Evolutionary conservation across 2,797 vertebrate genomes (phyloP), one percentile per base, ranked within the genome.

Genomic region (Sebastes taczanowskii): DNA sequence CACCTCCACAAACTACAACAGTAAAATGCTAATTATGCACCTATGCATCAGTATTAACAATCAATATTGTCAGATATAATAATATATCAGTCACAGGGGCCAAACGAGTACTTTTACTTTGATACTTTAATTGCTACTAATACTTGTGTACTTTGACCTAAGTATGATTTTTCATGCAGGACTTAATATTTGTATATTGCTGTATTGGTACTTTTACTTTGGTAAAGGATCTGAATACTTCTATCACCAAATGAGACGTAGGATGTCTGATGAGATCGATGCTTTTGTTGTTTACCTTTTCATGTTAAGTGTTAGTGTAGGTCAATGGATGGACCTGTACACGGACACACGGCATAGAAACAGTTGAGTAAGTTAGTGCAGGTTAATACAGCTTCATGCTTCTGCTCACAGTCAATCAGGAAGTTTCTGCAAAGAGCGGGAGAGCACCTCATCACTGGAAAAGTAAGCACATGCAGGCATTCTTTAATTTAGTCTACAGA

Each of bases 371-470:
- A 49, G 67, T 68, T 58, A 65, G 68, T 67, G 74, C 22, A 69
- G 70, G 56, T 80, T 64, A 71, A 52, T 22, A 32, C 11, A 42
- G 76, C 59, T 64, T 74, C 52, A 58, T 73, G 74, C 73, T 34
- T 71, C 34, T 74, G 11, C 18, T 42, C 25, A 27, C 34, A 63
- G n/a, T 11, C 34, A 32, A 11, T 27, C 29, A 29, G 25, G 4
- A 25, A 22, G 65, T 29, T 30, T 53, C 59, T 32, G 38, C 38
- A 42, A 16, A 42, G 59, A 14, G 29, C 2, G 0, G 3, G 5
- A 23, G 16, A 74, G 63, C 56, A 35, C 46, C 68, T 55, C 29
- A 16, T 42, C 30, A 46, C 6, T 60, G 23, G 29, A 11, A 11
- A 52, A 18, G 20, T 22, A 9, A 22, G 27, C 13, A 29, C 59